These are phyloP conservation scores for Gambelia wislizenii DNA, from an alignment of 2,797 vertebrate species.

Conservation along the genomic window DNA sequence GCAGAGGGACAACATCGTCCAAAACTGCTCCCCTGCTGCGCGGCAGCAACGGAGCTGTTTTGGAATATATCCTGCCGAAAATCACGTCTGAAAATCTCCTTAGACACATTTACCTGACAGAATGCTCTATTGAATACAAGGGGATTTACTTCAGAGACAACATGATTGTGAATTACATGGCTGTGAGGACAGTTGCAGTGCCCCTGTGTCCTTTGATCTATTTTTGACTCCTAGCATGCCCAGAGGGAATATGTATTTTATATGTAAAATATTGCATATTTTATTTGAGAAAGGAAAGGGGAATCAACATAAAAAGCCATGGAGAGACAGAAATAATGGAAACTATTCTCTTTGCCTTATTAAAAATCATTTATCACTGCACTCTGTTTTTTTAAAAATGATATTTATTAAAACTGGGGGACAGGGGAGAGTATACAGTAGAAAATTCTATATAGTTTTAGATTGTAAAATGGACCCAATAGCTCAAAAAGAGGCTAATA, in stretches of 20 bases:
- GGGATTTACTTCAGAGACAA: neutral
- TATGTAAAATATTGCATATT: conserved; percentile 27
- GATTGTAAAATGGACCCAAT: neutral
- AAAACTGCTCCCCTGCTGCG: too few relatives aligned
- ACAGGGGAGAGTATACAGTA: neutral
- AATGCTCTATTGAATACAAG: neutral
- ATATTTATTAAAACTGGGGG: conserved; percentile 34
- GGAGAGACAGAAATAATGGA: conserved; percentile 42
- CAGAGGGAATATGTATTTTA: conserved; percentile 42
- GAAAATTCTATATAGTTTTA: conserved; percentile 19
- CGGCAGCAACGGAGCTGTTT: too few relatives aligned
- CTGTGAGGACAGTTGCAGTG: conserved; percentile 2
- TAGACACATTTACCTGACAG: neutral
- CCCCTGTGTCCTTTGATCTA: conserved; percentile 31
- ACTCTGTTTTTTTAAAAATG: neutral
- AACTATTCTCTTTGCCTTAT: conserved; percentile 63
- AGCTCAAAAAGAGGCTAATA: conserved; percentile 34
- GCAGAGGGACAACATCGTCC: too few relatives aligned
- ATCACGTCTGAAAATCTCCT: too few relatives aligned
- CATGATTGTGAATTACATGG: neutral
- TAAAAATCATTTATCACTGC: conserved; percentile 62
- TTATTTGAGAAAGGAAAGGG: conserved; percentile 38
- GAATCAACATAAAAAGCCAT: conserved; percentile 43
- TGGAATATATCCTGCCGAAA: too few relatives aligned
- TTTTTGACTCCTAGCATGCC: conserved; percentile 22